Base-by-base conservation (phyloP, 2,888 invertebrate species). In the Metellina segmentata region DNA sequence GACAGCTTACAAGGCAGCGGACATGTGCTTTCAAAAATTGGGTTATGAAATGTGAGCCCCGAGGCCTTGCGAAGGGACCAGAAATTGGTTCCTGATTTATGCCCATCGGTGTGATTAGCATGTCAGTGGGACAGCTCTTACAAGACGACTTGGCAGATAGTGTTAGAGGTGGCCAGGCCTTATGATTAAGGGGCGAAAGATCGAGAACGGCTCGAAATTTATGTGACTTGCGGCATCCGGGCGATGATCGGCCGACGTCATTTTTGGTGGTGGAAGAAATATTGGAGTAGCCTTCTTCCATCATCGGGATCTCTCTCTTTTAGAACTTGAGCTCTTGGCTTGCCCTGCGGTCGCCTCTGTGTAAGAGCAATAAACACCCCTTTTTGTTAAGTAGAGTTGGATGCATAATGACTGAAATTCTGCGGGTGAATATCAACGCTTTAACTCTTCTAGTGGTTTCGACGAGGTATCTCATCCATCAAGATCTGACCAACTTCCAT, bases 61-160 rank as follows among this genome's bases (percentile, higher is more conserved):
- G 79, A 34, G 75, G 69, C 61, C 61, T 11, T 20, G 79, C 11
- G 52, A 9, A 13, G 52, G 20, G 70, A 9, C 16, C 75, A 34
- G 85, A 79, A 90, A 85, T 83, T 85, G 85, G 89, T 78, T 83
- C 48, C 85, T 90, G 89, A 90, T 90, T 90, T 90, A 90, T 90
- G 85, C 85, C 79, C 53, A 7, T 4, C 72, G 49, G 19, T 53
- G 71, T 85, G 89, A 90, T 90, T 90, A 90, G 89, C 85, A 79
- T 85, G 89, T 90, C 89, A 83, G 78, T 71, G 52, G 53, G 87
- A 79, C 20, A 34, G 34, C 34, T 34, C 34, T 34, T 34, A 34
- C 34, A 34, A 34, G 71, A 51, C 51, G 77, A 69, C 69, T 13
- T 69, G 69, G 6, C 69, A 69, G 34, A 34, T 34, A 34, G 34